phyloP scores from a whole-genome alignment of 2,888 invertebrate genomes.

The Standfussiana lucernea region DNA sequence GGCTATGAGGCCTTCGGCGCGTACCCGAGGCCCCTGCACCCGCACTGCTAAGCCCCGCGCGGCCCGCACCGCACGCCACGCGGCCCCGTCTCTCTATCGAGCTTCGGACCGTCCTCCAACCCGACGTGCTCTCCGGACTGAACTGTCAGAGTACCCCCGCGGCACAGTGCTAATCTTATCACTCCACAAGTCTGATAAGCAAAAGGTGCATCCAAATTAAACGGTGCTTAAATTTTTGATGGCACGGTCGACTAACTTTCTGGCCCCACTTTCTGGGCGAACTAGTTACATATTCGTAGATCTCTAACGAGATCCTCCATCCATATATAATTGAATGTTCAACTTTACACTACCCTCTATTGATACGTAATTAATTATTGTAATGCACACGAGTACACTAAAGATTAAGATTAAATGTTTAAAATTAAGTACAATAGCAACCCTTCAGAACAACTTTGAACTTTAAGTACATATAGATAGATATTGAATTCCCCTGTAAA shows the following conservation, averaged over 20 bases:
- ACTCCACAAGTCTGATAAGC: conserved; percentile 77
- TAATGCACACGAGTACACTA: conserved; percentile 88
- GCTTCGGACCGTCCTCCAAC: conserved; percentile 75
- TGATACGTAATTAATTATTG: conserved; percentile 86
- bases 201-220: conserved; percentile 79
- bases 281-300: conserved; percentile 53
- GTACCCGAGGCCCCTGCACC: conserved; percentile 88
- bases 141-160: conserved; percentile 54
- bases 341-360: conserved; percentile 83
- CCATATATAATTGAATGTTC: conserved; percentile 80
- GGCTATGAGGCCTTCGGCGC: conserved; percentile 88
- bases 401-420: conserved; percentile 84
- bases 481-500: conserved; percentile 86
- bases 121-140: conserved; percentile 71
- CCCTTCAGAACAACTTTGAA: conserved; percentile 84
- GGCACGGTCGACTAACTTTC: conserved; percentile 77
- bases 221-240: conserved; percentile 78
- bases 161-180: conserved; percentile 74
- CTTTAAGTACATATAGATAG: conserved; percentile 79
- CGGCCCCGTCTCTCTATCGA: conserved; percentile 73
- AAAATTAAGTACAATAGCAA: conserved; percentile 86
- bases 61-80: conserved; percentile 64
- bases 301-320: conserved; percentile 65
- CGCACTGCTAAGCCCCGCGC: conserved; percentile 86
- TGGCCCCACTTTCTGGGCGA: conserved; percentile 57